Conservation (phyloP, 2,113 vertebrate genomes). For the Neofelis nebulosa region DNA sequence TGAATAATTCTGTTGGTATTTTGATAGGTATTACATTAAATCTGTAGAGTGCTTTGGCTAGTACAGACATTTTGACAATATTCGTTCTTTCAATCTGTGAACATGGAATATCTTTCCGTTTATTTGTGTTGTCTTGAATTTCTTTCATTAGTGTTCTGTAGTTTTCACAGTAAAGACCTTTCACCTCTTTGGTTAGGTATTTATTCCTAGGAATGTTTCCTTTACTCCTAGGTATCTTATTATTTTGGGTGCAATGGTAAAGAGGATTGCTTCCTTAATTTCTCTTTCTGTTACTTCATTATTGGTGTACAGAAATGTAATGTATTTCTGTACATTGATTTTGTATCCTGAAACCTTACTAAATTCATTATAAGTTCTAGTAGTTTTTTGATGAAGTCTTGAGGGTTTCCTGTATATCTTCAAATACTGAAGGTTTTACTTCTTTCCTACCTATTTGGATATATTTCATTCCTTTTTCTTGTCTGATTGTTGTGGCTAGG, state of each 20-base stretch:
- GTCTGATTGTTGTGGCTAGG: neutral
- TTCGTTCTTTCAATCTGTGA: neutral
- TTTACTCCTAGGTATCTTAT: neutral
- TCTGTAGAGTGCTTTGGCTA: neutral
- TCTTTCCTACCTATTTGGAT: neutral
- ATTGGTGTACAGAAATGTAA: neutral
- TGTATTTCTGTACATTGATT: neutral
- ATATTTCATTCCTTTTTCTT: neutral
- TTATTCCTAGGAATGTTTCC: neutral
- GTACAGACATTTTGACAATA: neutral
- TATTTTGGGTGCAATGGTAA: neutral
- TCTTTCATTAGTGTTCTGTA: neutral
- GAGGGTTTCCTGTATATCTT: neutral
- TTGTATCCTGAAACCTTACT: neutral
- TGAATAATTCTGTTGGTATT: neutral
- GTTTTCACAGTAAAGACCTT: neutral
- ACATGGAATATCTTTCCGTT: neutral
- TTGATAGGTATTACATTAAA: neutral
- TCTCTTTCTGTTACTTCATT: neutral
- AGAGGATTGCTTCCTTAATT: neutral
- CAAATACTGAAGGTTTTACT: neutral
- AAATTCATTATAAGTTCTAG: neutral
- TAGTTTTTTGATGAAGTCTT: neutral
- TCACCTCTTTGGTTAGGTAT: neutral
- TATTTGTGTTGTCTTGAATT: neutral